phyloP scores from a whole-genome alignment of 2,888 invertebrate genomes.

The Hydriomena furcata region DNA sequence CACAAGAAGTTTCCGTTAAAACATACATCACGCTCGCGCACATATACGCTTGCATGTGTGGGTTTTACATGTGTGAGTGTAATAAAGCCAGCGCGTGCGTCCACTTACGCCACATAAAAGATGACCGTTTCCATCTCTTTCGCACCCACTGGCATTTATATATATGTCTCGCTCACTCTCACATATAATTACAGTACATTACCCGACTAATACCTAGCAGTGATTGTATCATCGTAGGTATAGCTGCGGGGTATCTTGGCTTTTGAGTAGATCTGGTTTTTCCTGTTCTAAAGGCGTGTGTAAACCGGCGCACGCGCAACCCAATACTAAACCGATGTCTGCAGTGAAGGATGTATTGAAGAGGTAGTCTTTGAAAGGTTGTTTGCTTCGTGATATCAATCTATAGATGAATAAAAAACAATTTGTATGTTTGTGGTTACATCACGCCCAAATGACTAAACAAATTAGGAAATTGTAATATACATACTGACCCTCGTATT shows the following conservation, averaged over 20 bases:
- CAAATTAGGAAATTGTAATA: too few relatives aligned
- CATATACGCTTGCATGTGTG: constrained; percentile 22
- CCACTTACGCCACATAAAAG: constrained; percentile 60
- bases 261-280: constrained; percentile 17
- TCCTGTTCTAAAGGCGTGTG: constrained; percentile 7
- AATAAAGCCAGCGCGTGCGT: constrained; percentile 65
- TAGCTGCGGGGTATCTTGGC: not conserved
- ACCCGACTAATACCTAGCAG: constrained; percentile 43
- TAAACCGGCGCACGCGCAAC: not conserved
- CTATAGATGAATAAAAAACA: too few relatives aligned
- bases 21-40: constrained; percentile 38
- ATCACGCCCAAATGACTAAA: too few relatives aligned
- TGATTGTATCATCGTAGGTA: constrained; percentile 32
- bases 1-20: constrained; percentile 73
- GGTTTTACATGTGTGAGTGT: constrained; percentile 46
- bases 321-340: too few relatives aligned
- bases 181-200: constrained; percentile 61
- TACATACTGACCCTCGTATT: too few relatives aligned
- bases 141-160: constrained; percentile 15
- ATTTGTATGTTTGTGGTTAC: too few relatives aligned
- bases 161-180: constrained; percentile 40
- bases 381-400: too few relatives aligned
- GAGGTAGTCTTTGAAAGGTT: not conserved
- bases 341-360: too few relatives aligned
- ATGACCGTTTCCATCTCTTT: constrained; percentile 47